A percentile compares a stretch with the other conserved stretches of the same genome.
These are phyloP conservation scores for Ochropleura leucogaster DNA, from an alignment of 2,888 invertebrate genomes.

Conservation along the genomic window DNA sequence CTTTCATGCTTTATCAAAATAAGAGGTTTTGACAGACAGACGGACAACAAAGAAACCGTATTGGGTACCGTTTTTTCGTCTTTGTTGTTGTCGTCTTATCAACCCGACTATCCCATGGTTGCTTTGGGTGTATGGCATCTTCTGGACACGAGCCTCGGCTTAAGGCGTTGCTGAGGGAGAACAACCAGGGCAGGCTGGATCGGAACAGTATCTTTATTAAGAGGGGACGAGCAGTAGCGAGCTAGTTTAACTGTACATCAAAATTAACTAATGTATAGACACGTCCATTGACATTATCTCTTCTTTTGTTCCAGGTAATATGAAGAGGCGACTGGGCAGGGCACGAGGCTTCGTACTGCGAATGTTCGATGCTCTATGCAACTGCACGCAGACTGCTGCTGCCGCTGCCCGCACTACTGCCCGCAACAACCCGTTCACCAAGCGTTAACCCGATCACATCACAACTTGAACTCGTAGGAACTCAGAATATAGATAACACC, in stretches of 20 bases:
- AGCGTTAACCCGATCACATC: conserved; percentile 82
- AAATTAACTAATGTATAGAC: conserved; percentile 2
- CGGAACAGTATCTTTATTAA: not conserved
- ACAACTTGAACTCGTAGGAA: conserved; percentile 19
- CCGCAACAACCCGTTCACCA: conserved; percentile 84
- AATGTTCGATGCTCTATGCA: conserved; percentile 92
- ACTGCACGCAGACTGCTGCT: conserved; percentile 91
- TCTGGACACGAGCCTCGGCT: not conserved
- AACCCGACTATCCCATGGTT: not conserved
- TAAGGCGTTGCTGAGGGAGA: not conserved
- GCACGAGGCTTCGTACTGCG: conserved; percentile 91
- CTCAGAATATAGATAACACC: conserved; percentile 10
- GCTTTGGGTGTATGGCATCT: not conserved
- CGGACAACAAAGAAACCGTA: no score
- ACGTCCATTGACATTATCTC: conserved; percentile 31
- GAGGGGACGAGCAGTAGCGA: not conserved
- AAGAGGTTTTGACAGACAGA: no score
- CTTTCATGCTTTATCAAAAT: no score
- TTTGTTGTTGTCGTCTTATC: not conserved
- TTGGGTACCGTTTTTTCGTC: no score
- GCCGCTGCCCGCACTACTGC: conserved; percentile 89
- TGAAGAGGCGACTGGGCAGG: conserved; percentile 91
- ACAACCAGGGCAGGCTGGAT: not conserved
- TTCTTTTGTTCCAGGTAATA: conserved; percentile 83
- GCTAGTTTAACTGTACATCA: not conserved